Conservation (phyloP, 1,140 invertebrate genomes). For the Cyphomyrmex costatus region DNA sequence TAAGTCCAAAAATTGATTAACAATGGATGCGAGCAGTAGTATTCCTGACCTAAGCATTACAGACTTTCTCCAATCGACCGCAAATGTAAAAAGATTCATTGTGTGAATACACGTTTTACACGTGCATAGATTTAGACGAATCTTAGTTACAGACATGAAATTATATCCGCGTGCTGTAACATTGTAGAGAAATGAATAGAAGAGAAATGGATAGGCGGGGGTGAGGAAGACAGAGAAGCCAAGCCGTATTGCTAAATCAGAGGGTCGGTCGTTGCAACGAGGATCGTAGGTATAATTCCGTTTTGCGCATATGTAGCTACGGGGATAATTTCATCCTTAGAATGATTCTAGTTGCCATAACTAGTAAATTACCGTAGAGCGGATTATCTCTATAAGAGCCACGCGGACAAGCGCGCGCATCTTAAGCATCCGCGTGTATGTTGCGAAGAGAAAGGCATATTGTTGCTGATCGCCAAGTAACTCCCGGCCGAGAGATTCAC, state of each 20-base stretch:
- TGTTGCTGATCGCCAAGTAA: constrained; percentile 54
- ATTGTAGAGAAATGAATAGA: constrained; percentile 26
- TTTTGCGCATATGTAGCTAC: constrained; percentile 38
- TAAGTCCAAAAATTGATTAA: constrained; percentile 28
- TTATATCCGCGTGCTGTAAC: constrained; percentile 44
- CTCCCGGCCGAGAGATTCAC: constrained; percentile 53
- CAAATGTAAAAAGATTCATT: constrained; percentile 7
- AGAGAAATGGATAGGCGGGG: not conserved
- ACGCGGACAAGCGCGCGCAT: constrained; percentile 28
- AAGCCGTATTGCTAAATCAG: constrained; percentile 42
- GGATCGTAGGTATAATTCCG: constrained; percentile 33
- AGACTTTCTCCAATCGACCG: constrained; percentile 38
- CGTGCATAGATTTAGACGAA: constrained; percentile 21
- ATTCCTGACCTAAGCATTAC: constrained; percentile 7
- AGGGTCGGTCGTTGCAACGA: constrained; percentile 16
- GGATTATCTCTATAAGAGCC: constrained; percentile 51
- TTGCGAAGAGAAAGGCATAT: constrained; percentile 63
- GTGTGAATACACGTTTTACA: constrained; percentile 14
- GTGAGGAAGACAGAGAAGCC: constrained; percentile 14
- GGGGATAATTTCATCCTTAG: constrained; percentile 59
- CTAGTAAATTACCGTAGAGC: constrained; percentile 53
- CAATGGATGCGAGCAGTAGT: constrained; percentile 13
- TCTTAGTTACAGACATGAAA: constrained; percentile 19
- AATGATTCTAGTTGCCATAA: constrained; percentile 61
- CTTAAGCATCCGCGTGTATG: constrained; percentile 30